Conservation (phyloP, 2,113 vertebrate species). For the Seriola aureovittata region DNA sequence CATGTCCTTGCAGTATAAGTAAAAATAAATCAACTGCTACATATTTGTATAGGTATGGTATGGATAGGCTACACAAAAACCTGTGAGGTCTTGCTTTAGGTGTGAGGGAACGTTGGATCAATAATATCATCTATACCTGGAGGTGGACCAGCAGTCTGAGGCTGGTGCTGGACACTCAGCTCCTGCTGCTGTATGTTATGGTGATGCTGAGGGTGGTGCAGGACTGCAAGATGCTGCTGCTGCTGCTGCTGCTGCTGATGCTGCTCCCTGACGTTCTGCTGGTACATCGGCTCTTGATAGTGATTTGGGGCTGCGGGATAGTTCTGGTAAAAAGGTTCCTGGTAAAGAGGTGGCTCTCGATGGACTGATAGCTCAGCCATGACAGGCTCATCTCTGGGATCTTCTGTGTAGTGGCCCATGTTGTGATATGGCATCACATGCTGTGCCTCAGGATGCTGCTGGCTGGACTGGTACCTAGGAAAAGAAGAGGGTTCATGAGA, state of each 20-base stretch:
- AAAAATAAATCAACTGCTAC: too few relatives aligned
- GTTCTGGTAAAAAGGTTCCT: conserved; percentile 67
- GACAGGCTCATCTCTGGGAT: conserved; percentile 67
- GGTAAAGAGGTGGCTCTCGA: conserved; percentile 65
- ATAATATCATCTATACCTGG: conserved; percentile 53
- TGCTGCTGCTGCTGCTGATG: conserved; percentile 35
- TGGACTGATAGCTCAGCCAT: conserved; percentile 79
- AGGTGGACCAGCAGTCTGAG: conserved; percentile 44
- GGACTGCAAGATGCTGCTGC: conserved; percentile 22
- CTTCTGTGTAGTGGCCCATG: conserved; percentile 65
- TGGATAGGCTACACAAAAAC: too few relatives aligned
- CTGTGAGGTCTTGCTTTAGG: neutral
- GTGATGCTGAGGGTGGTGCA: conserved; percentile 52
- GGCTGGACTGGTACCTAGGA: conserved; percentile 79
- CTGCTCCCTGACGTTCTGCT: conserved; percentile 51
- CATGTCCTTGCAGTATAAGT: too few relatives aligned
- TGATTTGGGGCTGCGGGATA: conserved; percentile 19
- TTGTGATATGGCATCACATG: conserved; percentile 65
- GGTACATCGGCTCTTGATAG: conserved; percentile 57
- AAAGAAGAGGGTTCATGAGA: neutral
- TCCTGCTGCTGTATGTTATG: conserved; percentile 47
- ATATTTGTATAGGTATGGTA: too few relatives aligned
- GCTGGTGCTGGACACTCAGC: conserved; percentile 33
- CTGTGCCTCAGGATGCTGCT: conserved; percentile 73
- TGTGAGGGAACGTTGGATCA: neutral